These are phyloP conservation scores for Antedon bifida DNA, from an alignment of 35 echinoderm and acorn worm species.

Conservation along the genomic window DNA sequence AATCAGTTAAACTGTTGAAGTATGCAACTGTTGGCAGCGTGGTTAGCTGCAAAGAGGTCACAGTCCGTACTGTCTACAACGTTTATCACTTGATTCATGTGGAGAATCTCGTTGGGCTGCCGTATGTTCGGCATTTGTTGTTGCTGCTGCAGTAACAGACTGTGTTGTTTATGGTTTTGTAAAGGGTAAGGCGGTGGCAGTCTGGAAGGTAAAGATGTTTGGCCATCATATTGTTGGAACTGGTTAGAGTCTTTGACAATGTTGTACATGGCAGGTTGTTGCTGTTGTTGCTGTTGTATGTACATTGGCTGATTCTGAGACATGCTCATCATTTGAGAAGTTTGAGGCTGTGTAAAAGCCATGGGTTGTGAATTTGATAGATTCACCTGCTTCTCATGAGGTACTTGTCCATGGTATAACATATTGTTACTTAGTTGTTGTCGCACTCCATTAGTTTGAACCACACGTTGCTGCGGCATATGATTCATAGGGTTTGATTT, in stretches of 20 bases:
- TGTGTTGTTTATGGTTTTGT: background rate
- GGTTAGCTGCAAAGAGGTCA: background rate
- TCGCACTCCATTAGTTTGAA: background rate
- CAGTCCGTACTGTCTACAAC: background rate
- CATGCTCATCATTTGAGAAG: background rate
- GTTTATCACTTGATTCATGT: background rate
- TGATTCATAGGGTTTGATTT: background rate
- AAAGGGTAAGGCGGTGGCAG: slow-evolving; percentile 10
- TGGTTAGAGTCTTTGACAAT: background rate
- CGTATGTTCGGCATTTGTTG: background rate
- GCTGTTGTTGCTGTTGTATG: background rate
- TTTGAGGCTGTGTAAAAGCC: background rate
- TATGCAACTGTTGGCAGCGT: background rate
- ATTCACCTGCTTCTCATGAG: background rate
- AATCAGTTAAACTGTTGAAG: background rate
- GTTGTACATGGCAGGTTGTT: background rate
- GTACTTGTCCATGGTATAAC: background rate
- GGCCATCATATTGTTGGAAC: background rate
- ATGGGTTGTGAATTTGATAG: too few relatives aligned
- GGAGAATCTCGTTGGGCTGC: background rate
- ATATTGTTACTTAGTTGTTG: background rate
- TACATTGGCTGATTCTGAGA: background rate
- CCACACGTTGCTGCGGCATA: background rate
- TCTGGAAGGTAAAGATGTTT: slow-evolving; percentile 3
- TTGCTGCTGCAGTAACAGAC: slow-evolving; percentile 6